phyloP scores from a whole-genome alignment of 2,797 vertebrate genomes.

The Eulemur rubriventer region DNA sequence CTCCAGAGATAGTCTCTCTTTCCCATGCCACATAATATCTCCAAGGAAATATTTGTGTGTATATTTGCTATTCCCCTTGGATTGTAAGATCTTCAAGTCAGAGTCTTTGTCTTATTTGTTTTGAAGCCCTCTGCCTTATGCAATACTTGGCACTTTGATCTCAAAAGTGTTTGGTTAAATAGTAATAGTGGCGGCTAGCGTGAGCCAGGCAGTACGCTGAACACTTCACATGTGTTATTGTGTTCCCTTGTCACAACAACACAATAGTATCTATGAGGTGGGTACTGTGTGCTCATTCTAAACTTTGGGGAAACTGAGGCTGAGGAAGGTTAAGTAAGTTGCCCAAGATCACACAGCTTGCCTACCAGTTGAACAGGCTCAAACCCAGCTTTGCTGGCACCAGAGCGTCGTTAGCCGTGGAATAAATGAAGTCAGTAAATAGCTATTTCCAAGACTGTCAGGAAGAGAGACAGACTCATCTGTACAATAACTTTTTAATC shows the following conservation, averaged over 20 bases:
- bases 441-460: conserved; percentile 27
- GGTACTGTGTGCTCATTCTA: neutral
- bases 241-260: neutral
- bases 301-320: neutral
- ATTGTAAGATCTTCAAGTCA: neutral
- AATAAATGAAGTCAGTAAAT: neutral
- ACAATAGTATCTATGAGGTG: neutral
- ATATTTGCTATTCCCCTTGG: neutral
- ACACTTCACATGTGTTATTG: neutral
- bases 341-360: neutral
- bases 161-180: neutral
- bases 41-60: neutral
- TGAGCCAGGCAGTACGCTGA: neutral
- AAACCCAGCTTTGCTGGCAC: neutral
- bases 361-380: neutral
- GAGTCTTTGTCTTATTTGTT: neutral
- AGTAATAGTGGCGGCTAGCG: neutral
- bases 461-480: neutral
- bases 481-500: conserved; percentile 35
- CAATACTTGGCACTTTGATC: neutral
- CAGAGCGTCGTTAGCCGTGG: neutral
- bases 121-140: neutral
- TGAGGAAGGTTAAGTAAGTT: neutral
- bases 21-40: neutral
- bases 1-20: neutral